These are phyloP conservation scores for Dasyornis broadbenti DNA, from an alignment of 2,113 vertebrate genomes.

Conservation along the genomic window DNA sequence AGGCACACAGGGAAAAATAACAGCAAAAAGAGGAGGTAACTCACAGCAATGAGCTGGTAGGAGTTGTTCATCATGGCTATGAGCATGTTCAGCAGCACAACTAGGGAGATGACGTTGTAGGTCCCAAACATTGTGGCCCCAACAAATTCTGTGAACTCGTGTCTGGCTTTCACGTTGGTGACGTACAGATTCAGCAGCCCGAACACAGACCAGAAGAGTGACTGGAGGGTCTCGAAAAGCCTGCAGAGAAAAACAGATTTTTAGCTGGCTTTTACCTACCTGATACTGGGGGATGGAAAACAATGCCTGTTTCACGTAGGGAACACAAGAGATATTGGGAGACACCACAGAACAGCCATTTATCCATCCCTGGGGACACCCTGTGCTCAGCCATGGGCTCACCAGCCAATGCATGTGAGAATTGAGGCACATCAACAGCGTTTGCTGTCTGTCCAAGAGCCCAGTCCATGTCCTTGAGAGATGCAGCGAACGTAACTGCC, in stretches of 20 bases:
- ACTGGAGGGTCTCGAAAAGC: conserved; percentile 95
- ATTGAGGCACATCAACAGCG: neutral
- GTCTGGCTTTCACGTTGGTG: conserved; percentile 93
- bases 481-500: neutral
- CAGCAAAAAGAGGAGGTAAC: conserved; percentile 8
- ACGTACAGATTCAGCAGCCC: conserved; percentile 93
- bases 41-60: conserved; percentile 95
- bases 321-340: fast-evolving
- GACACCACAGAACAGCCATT: neutral
- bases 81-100: conserved; percentile 96
- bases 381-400: neutral
- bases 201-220: conserved; percentile 96
- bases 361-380: neutral
- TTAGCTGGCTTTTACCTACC: neutral
- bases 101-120: conserved; percentile 95
- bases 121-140: conserved; percentile 98
- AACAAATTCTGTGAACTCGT: conserved; percentile 95
- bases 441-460: neutral
- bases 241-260: conserved; percentile 64
- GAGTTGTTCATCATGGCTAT: conserved; percentile 99
- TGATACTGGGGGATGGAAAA: neutral
- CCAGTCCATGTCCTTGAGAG: neutral
- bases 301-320: neutral
- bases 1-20: neutral
- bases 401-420: neutral